phyloP scores from a whole-genome alignment of 2,797 vertebrate genomes.

The Tokudaia muenninki region DNA sequence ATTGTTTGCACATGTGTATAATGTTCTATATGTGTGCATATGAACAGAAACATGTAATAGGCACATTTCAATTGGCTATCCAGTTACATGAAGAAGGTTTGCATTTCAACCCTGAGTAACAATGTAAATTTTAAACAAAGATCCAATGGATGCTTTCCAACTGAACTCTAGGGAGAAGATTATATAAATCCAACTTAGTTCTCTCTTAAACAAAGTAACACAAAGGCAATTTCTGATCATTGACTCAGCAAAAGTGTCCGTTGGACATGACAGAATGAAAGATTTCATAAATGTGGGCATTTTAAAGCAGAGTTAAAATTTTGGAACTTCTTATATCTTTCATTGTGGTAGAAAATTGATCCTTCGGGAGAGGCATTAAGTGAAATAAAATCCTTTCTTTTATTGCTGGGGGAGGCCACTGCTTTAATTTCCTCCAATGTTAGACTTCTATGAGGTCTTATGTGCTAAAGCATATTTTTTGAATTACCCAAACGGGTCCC shows the following conservation, averaged over 20 bases:
- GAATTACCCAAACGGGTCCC: conserved; percentile 79
- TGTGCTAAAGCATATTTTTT: conserved; percentile 72
- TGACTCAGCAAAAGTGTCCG: conserved; percentile 61
- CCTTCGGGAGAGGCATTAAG: conserved; percentile 72
- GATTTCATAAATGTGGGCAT: conserved; percentile 37
- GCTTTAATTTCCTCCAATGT: conserved; percentile 76
- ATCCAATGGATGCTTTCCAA: conserved; percentile 2
- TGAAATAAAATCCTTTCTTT: conserved; percentile 76
- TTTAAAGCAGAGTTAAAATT: conserved; percentile 65
- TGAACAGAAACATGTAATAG: neutral
- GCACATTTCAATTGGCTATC: neutral
- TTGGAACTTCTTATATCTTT: conserved; percentile 69
- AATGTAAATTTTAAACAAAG: neutral
- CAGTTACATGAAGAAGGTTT: neutral
- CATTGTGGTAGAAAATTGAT: conserved; percentile 72
- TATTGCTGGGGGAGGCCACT: conserved; percentile 72
- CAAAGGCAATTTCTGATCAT: conserved; percentile 17
- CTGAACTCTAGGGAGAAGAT: neutral
- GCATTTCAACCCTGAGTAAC: neutral
- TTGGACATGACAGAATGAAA: conserved; percentile 37
- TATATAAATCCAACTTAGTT: neutral
- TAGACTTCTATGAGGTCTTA: conserved; percentile 73
- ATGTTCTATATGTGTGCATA: neutral
- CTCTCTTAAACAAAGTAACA: conserved; percentile 31
- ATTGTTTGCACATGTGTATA: too few relatives aligned